These are phyloP conservation scores for Amphiura filiformis DNA, from an alignment of 35 echinoderm and acorn worm species.

Conservation along the genomic window DNA sequence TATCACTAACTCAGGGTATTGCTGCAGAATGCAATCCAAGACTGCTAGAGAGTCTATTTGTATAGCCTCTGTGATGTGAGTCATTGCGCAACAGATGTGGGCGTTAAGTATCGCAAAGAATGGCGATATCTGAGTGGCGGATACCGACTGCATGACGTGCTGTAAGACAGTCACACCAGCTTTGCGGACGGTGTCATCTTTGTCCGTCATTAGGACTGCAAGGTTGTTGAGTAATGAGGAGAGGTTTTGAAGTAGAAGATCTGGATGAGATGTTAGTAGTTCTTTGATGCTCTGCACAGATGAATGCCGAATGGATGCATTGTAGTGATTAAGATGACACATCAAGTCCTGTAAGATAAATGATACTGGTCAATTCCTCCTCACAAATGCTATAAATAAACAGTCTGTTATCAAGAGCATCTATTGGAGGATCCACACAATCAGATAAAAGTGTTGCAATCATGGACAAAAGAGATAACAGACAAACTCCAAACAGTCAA, in stretches of 20 bases:
- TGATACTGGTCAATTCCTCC: no score
- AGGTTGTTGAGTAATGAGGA: slow-evolving; percentile 65
- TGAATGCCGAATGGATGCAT: slow-evolving; percentile 53
- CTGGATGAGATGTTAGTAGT: slow-evolving; percentile 55
- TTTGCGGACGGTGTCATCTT: slow-evolving; percentile 58
- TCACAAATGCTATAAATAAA: no score
- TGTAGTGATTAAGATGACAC: slow-evolving; percentile 92
- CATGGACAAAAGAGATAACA: no score
- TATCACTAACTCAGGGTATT: slow-evolving; percentile 66
- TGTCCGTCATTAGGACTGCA: slow-evolving; percentile 64
- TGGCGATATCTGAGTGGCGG: slow-evolving; percentile 57
- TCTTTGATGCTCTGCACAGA: slow-evolving; percentile 62
- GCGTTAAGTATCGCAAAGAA: slow-evolving; percentile 76
- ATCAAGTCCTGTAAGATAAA: slow-evolving; percentile 69
- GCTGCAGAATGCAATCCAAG: slow-evolving; percentile 58
- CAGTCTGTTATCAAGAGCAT: no score
- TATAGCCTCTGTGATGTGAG: slow-evolving; percentile 85
- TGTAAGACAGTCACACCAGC: slow-evolving; percentile 47
- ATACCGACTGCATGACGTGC: slow-evolving; percentile 36
- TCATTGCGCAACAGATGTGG: slow-evolving; percentile 92
- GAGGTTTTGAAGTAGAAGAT: slow-evolving; percentile 56
- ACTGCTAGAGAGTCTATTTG: slow-evolving; percentile 76
- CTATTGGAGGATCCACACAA: no score
- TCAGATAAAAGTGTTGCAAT: no score
- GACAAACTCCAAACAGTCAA: no score